A percentile compares a stretch with the other conserved stretches of the same genome.
phyloP scores from a whole-genome alignment of 2,797 vertebrate genomes.

The Vultur gryphus region DNA sequence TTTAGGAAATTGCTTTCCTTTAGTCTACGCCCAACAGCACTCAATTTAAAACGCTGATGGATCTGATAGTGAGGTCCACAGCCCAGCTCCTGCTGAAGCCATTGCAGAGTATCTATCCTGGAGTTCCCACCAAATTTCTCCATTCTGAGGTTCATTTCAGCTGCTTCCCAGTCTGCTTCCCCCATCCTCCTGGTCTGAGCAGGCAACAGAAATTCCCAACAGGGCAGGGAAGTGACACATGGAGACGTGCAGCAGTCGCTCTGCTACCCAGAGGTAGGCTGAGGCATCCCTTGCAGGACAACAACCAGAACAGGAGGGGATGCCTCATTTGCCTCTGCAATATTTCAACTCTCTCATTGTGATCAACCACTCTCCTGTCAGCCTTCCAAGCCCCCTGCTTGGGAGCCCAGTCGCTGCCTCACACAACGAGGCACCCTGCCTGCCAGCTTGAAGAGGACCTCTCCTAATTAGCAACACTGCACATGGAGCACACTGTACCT shows the following conservation, averaged over 20 bases:
- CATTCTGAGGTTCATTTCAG: neutral
- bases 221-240: fast-evolving
- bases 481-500: neutral
- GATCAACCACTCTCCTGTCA: neutral
- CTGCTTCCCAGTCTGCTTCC: neutral
- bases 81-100: neutral
- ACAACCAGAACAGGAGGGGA: neutral
- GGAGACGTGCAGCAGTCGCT: fast-evolving
- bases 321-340: neutral
- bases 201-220: neutral
- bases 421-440: fast-evolving
- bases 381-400: neutral
- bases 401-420: neutral
- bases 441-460: neutral
- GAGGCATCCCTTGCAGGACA: neutral
- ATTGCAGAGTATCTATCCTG: neutral
- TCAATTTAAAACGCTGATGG: neutral
- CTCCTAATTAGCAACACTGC: neutral
- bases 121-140: neutral
- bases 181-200: neutral
- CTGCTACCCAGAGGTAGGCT: fast-evolving
- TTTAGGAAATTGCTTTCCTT: neutral
- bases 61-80: neutral
- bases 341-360: neutral
- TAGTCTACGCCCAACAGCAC: neutral